Conservation (phyloP, 2,797 vertebrate genomes). For the Poecilia wingei region DNA sequence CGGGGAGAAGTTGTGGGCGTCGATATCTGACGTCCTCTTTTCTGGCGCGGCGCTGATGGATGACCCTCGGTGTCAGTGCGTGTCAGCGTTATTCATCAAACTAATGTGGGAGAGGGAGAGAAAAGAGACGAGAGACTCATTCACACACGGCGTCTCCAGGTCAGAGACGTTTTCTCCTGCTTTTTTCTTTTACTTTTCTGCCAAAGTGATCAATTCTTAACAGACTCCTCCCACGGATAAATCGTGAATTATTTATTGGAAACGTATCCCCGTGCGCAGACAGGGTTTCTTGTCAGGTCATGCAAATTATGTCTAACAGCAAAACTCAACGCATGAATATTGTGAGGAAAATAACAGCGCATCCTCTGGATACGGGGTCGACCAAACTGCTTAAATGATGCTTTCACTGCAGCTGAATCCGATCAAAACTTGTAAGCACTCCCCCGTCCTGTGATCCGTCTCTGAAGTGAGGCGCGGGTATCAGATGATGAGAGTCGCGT, state of each 20-base stretch:
- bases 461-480: constrained; percentile 1
- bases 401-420: constrained; percentile 4
- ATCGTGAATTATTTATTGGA: constrained; percentile 46
- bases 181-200: constrained; percentile 30
- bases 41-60: constrained; percentile 58
- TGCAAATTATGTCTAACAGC: constrained; percentile 31
- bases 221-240: constrained; percentile 14
- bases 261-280: constrained; percentile 38
- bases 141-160: constrained; percentile 19
- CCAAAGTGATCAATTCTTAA: constrained; percentile 40
- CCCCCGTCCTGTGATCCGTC: constrained; percentile 1
- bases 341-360: not conserved
- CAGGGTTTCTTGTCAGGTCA: constrained; percentile 8
- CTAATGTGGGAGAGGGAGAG: constrained; percentile 45
- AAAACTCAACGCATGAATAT: not conserved
- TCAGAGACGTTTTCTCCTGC: constrained; percentile 37
- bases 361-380: not conserved
- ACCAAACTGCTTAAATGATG: not conserved
- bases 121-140: constrained; percentile 35
- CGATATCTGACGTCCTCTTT: constrained; percentile 71
- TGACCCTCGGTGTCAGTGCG: constrained; percentile 48
- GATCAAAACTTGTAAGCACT: not conserved
- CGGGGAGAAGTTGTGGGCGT: constrained; percentile 47
- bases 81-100: constrained; percentile 62
- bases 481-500: constrained; percentile 33